Evolutionary conservation across 2,888 invertebrate species (phyloP).

Genomic region (Agrilus cyanescens): DNA sequence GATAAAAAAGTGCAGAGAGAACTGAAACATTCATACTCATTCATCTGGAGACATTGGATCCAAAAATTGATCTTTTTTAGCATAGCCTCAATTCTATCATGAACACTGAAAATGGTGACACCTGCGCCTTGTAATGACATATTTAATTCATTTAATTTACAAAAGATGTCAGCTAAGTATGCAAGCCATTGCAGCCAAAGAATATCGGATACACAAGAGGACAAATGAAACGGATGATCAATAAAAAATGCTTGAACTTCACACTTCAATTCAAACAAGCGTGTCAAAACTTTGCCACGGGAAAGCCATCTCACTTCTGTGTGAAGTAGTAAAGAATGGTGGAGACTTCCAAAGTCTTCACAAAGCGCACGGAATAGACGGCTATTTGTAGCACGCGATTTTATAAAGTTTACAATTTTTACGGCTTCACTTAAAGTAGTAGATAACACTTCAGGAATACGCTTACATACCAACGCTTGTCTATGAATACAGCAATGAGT

Average conservation of each 20-base stretch:
- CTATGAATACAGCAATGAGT: constrained; percentile 12
- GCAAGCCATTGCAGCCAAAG: constrained; percentile 10
- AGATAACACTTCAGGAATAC: constrained; percentile 8
- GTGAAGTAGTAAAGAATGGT: constrained; percentile 12
- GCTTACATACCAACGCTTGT: constrained; percentile 8
- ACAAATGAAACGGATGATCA: constrained; percentile 5
- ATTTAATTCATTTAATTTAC: too few relatives aligned
- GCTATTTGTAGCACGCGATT: constrained; percentile 7
- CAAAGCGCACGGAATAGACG: constrained; percentile 9
- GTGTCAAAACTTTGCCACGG: constrained; percentile 12
- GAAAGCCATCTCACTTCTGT: constrained; percentile 15
- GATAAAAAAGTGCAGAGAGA: too few relatives aligned
- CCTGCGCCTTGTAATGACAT: too few relatives aligned
- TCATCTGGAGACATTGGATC: too few relatives aligned
- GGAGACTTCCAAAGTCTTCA: constrained; percentile 13
- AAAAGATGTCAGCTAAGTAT: constrained; percentile 12
- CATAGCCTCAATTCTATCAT: too few relatives aligned
- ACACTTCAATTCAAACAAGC: constrained; percentile 15
- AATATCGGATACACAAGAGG: constrained; percentile 6
- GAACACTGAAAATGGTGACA: too few relatives aligned
- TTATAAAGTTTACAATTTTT: constrained; percentile 11
- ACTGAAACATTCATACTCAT: too few relatives aligned
- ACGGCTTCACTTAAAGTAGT: constrained; percentile 7
- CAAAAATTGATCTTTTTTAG: too few relatives aligned
- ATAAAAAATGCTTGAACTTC: constrained; percentile 14